Evolutionary conservation across 2,113 vertebrate species (phyloP).

Genomic region (Meleagris gallopavo): DNA sequence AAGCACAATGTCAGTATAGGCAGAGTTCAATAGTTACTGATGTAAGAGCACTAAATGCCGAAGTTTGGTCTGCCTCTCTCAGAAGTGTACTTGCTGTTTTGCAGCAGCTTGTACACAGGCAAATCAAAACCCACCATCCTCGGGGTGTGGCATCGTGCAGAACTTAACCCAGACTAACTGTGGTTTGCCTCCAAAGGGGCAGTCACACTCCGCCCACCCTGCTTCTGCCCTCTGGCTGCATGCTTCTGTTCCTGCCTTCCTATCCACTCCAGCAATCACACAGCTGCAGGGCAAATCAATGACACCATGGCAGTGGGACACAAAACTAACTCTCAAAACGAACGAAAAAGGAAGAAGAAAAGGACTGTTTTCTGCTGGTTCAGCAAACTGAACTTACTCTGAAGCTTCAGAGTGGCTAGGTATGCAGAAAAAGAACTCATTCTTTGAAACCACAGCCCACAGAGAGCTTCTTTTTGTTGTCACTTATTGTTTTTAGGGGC

Average conservation of each 20-base stretch:
- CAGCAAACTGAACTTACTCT: background rate
- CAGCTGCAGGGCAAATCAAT: conserved; percentile 51
- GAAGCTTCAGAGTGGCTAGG: background rate
- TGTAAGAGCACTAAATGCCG: conserved; percentile 12
- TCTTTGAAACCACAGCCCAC: background rate
- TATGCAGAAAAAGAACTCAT: background rate
- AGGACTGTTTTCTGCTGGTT: background rate
- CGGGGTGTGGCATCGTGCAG: background rate
- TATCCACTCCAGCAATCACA: background rate
- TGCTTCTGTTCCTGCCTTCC: background rate
- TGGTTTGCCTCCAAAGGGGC: conserved; percentile 8
- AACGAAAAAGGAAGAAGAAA: background rate
- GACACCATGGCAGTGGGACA: background rate
- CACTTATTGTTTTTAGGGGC: background rate
- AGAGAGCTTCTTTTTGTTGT: background rate
- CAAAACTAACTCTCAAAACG: conserved; percentile 1
- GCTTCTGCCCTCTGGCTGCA: background rate
- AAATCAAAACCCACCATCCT: background rate
- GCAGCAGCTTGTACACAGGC: conserved; percentile 3
- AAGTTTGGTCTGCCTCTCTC: background rate
- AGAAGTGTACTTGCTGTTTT: background rate
- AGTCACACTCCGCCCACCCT: background rate
- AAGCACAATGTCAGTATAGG: conserved; percentile 23
- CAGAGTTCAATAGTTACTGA: conserved; percentile 5
- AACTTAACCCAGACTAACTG: background rate